Base-by-base conservation (phyloP, 2,797 vertebrate species). In the Anguilla marmorata region DNA sequence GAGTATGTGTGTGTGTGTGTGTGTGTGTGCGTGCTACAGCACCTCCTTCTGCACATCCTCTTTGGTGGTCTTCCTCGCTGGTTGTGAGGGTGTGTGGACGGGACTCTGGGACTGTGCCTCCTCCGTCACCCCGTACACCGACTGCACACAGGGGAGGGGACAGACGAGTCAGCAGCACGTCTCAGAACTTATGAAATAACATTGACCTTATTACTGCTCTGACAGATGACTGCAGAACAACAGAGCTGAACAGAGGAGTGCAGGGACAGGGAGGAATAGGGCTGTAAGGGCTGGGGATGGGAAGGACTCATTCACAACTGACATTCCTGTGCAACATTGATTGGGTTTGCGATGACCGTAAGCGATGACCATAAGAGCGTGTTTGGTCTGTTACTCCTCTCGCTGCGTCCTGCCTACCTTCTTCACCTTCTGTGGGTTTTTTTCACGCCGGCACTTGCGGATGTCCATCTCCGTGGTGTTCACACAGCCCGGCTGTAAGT, bases 391-490 rank as follows among this genome's bases (percentile, higher is more conserved):
- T 30, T 48, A 16, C 14, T 27, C 66, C 24, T 5, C n/a, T n/a
- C 19, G 9, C 24, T 11, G 30, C 21, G 48, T 45, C 41, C 41
- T 66, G 74, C 48, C 95, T 91, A 98, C 98, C 97, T 98, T 99
- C 95, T 98, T 99, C 88, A 98, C 97, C 89, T 97, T 97, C 93
- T 99, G 98, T 21, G 98, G 98, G 92, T 98, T 98, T 94, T 96
- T 98, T 96, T 98, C 97, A 91, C 97, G 96, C n/a, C 98, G 96
- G 89, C 98, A 99, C 94, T 99, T 99, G 93, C 98, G 97, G 91
- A 99, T 99, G 93, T 99, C 98, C 98, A 99, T 99, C 95, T 99
- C 98, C 16, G 98, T 99, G 92, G 98, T 99, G 94, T 99, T 99
- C 93, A 99, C 98, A 90, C 98, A 99, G 90, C 98, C 98, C 9